Percentiles rank a stretch among this genome's conserved stretches.
Conservation (phyloP, 2,797 vertebrate genomes). For the Arrhamphus sclerolepis region DNA sequence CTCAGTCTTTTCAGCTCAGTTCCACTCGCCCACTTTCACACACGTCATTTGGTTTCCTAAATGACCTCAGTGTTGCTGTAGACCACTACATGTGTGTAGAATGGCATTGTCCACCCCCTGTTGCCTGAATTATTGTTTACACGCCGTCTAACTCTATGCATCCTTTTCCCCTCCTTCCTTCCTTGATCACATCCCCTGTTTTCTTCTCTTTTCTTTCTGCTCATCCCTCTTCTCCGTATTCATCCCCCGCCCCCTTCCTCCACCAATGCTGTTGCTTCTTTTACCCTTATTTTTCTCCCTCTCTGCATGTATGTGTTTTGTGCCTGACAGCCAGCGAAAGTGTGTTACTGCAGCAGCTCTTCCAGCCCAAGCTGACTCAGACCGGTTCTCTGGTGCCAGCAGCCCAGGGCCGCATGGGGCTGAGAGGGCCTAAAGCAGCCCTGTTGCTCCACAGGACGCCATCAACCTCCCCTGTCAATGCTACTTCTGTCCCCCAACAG, state of each 20-base stretch:
- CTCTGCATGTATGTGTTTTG: constrained; percentile 57
- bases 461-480: constrained; percentile 53
- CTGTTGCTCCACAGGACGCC: constrained; percentile 82
- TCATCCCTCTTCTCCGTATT: constrained; percentile 27
- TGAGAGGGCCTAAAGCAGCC: constrained; percentile 85
- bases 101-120: constrained; percentile 50
- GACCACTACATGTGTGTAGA: constrained; percentile 47
- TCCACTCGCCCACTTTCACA: no score
- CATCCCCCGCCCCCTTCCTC: constrained; percentile 56
- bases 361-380: constrained; percentile 93
- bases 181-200: constrained; percentile 40
- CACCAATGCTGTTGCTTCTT: constrained; percentile 67
- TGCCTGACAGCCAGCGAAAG: constrained; percentile 89
- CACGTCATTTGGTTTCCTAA: constrained; percentile 63
- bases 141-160: constrained; percentile 28
- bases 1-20: constrained; percentile 27
- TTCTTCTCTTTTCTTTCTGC: constrained; percentile 1
- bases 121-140: constrained; percentile 62
- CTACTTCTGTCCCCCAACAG: constrained; percentile 65
- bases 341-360: constrained; percentile 91
- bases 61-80: constrained; percentile 69
- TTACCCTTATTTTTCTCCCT: constrained; percentile 47
- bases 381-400: constrained; percentile 90
- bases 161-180: constrained; percentile 29
- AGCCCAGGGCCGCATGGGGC: constrained; percentile 79